These are phyloP conservation scores for Dasypogon diadema DNA, from an alignment of 2,888 invertebrate species.

Conservation along the genomic window DNA sequence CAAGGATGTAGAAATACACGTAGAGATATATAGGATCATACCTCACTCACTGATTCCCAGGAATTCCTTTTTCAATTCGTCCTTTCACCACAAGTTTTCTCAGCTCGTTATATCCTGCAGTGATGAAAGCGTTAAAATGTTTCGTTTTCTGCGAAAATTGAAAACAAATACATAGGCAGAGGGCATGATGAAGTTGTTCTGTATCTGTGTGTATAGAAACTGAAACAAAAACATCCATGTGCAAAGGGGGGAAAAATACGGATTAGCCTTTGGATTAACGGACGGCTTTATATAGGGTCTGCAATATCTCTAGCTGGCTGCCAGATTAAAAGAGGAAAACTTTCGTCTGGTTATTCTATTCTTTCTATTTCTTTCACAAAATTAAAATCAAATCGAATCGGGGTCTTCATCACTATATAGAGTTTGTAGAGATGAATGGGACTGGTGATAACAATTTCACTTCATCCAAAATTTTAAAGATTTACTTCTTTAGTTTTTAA, in stretches of 20 bases:
- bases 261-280: neutral
- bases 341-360: neutral
- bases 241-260: neutral
- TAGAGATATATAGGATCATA: neutral
- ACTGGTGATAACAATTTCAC: no score
- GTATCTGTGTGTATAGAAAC: neutral
- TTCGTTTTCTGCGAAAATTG: constrained; percentile 17
- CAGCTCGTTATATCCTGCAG: constrained; percentile 1
- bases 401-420: no score
- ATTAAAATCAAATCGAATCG: neutral
- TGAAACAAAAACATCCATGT: neutral
- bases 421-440: no score
- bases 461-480: no score
- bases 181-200: neutral
- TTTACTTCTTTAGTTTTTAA: no score
- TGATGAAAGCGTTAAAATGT: constrained; percentile 19
- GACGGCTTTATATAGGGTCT: neutral
- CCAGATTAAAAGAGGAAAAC: neutral
- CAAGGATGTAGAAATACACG: neutral
- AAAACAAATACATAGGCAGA: neutral
- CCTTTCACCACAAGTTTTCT: constrained; percentile 14
- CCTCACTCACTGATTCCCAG: neutral
- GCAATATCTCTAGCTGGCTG: neutral
- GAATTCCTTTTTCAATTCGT: constrained; percentile 23
- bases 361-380: neutral